Evolutionary conservation across 2,113 vertebrate species (phyloP).

Genomic region (Centropus bengalensis): DNA sequence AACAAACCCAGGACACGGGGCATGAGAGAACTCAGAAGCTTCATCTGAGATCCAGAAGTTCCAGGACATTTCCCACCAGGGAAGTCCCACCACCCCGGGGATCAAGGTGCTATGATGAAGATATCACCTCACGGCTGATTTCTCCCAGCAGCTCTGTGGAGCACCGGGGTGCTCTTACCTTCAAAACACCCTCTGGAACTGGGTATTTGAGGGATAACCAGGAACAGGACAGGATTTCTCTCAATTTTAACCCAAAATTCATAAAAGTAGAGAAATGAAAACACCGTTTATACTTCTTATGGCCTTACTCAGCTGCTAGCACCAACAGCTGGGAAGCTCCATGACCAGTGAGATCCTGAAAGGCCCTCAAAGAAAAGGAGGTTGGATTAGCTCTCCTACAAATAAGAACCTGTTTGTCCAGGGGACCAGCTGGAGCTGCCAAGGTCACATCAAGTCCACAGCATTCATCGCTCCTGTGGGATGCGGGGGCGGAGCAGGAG

Average conservation of each 20-base stretch:
- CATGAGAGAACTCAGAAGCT: not conserved
- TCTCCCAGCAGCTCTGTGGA: not conserved
- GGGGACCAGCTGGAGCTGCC: not conserved
- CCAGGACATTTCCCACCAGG: not conserved
- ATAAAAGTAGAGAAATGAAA: not conserved
- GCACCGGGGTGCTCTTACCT: not conserved
- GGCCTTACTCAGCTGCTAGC: not conserved
- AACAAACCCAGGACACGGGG: too few relatives aligned
- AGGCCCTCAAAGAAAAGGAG: not conserved
- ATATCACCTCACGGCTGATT: not conserved
- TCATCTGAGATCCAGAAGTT: not conserved
- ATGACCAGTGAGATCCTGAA: not conserved
- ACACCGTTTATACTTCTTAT: not conserved
- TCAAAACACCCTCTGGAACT: not conserved
- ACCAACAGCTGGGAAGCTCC: accelerated
- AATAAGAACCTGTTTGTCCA: too few relatives aligned
- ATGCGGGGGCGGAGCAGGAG: accelerated
- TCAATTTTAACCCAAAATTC: not conserved
- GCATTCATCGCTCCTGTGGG: not conserved
- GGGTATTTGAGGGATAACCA: not conserved
- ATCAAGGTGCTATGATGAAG: accelerated
- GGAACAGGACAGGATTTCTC: accelerated
- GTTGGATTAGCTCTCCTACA: accelerated
- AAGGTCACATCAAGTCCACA: accelerated
- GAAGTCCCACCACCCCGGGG: not conserved